Percentiles rank a stretch among this genome's conserved stretches.
phyloP scores from a whole-genome alignment of 2,797 vertebrate species.

The Rhinella marina region DNA sequence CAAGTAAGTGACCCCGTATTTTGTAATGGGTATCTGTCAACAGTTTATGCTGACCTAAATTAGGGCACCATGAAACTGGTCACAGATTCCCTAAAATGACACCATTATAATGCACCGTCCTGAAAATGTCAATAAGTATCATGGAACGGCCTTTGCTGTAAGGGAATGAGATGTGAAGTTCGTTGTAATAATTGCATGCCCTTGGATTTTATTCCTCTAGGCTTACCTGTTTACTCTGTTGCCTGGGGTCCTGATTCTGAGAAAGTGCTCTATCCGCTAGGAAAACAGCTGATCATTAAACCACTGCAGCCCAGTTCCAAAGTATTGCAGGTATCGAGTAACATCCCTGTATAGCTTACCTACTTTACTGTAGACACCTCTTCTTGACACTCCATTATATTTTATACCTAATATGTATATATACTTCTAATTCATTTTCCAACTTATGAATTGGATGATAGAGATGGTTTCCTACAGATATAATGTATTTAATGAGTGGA shows the following conservation, averaged over 20 bases:
- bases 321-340: slow-evolving; percentile 84
- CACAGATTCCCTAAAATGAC: neutral
- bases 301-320: slow-evolving; percentile 93
- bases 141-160: neutral
- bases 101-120: neutral
- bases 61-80: too few species aligned
- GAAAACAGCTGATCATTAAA: slow-evolving; percentile 91
- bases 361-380: neutral
- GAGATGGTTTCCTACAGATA: neutral
- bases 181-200: neutral
- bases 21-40: too few species aligned
- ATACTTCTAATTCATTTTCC: neutral
- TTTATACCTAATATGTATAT: neutral
- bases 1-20: too few species aligned
- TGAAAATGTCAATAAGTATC: neutral
- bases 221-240: slow-evolving; percentile 90
- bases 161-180: neutral
- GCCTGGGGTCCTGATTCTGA: slow-evolving; percentile 93
- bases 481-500: neutral
- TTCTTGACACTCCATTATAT: neutral
- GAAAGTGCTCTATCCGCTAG: slow-evolving; percentile 91
- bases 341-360: neutral
- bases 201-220: slow-evolving; percentile 68
- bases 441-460: neutral
- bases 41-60: too few species aligned